Percentiles rank a stretch among this genome's conserved stretches.
phyloP scores from a whole-genome alignment of 2,113 vertebrate genomes.

The Dromaius novaehollandiae region DNA sequence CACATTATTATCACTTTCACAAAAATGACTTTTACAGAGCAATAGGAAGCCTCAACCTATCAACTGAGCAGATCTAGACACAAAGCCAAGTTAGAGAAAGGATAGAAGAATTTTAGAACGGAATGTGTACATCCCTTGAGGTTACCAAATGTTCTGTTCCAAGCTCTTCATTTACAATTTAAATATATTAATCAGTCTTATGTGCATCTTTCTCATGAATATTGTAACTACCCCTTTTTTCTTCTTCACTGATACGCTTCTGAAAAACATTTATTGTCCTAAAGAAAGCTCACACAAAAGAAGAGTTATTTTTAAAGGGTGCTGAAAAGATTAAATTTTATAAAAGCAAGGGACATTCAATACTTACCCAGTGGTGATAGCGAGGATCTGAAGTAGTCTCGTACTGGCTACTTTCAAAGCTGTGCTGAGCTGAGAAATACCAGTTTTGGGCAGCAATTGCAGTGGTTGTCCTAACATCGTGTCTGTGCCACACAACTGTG shows the following conservation, averaged over 20 bases:
- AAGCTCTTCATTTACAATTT: not conserved
- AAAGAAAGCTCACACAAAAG: not conserved
- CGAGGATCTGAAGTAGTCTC: conserved; percentile 93
- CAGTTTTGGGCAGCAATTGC: conserved; percentile 91
- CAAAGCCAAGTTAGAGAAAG: not conserved
- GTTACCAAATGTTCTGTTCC: not conserved
- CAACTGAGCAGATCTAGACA: not conserved
- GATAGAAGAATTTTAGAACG: not conserved
- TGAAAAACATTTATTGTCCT: not conserved
- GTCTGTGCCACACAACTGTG: conserved; percentile 94
- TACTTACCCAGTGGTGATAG: conserved; percentile 95
- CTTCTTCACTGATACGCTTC: not conserved
- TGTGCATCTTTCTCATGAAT: not conserved
- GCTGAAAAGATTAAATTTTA: not conserved
- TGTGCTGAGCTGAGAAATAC: conserved; percentile 94
- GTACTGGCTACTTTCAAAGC: conserved; percentile 97
- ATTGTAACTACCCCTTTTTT: not conserved
- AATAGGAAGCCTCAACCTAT: not conserved
- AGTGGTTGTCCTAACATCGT: conserved; percentile 94
- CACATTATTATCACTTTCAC: not conserved
- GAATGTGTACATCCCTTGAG: not conserved
- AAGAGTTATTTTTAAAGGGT: not conserved
- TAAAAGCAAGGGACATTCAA: not conserved
- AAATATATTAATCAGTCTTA: not conserved
- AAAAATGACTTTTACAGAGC: not conserved